These are phyloP conservation scores for Schrankia costaestrigalis DNA, from an alignment of 2,888 invertebrate genomes.

Conservation along the genomic window DNA sequence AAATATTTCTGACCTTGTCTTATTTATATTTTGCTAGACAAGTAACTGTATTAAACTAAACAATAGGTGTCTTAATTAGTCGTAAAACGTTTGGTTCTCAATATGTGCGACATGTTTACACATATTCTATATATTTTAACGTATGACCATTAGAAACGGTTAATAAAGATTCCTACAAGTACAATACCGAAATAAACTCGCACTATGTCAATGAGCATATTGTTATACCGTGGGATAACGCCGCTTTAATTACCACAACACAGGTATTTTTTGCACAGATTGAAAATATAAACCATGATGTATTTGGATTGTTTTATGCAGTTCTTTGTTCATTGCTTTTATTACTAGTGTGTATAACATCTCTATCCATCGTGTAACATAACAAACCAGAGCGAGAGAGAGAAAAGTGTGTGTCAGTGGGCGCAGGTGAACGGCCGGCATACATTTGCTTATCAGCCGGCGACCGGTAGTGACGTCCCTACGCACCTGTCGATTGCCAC, in stretches of 20 bases:
- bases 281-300: conserved; percentile 55
- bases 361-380: conserved; percentile 34
- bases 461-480: conserved; percentile 63
- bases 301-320: conserved; percentile 47
- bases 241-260: conserved; percentile 50
- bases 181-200: conserved; percentile 31
- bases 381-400: conserved; percentile 45
- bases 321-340: conserved; percentile 41
- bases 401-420: conserved; percentile 63
- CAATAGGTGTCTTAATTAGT: conserved; percentile 18
- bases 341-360: conserved; percentile 18
- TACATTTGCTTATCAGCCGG: conserved; percentile 74
- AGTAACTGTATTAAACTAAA: conserved; percentile 9
- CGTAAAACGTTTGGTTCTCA: conserved; percentile 16
- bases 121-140: conserved; percentile 23
- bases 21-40: no score
- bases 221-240: conserved; percentile 39
- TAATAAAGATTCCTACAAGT: conserved; percentile 21
- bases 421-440: conserved; percentile 76
- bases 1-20: conserved; percentile 3
- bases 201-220: conserved; percentile 30
- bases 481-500: conserved; percentile 62
- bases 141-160: conserved; percentile 19
- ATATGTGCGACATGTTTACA: conserved; percentile 13
- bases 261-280: conserved; percentile 54